Evolutionary conservation across 2,888 invertebrate genomes (phyloP), one percentile per base, ranked within the genome.

Genomic region (Brenthis daphne): DNA sequence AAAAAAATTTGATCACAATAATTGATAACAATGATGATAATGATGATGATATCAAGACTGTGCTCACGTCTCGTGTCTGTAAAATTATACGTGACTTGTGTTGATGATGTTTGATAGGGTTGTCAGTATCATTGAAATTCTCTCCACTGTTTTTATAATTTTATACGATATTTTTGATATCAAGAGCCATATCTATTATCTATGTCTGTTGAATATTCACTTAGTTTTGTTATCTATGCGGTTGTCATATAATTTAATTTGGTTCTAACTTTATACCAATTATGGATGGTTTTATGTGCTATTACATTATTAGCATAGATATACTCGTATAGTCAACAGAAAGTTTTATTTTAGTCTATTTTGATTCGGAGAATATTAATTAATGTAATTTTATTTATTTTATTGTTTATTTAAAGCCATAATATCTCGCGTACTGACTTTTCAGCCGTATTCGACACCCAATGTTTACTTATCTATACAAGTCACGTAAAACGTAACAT

Each of bases 401-500:
- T 11, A 37, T 43, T 1, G 2, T 11, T 2, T 1, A 37, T 37
- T 37, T 11, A 37, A 37, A 37, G 8, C 37, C 37, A 37, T 11
- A 37, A 37, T 11, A 8, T 37, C 37, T 11, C 11, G 11, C 37
- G 29, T 56, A 14, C n/a, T 37, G 50, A 56, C 33, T 64, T n/a
- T 20, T 33, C 20, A 29, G 4, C 20, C 24, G 64, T 20, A 43
- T 43, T 48, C 20, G 57, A 47, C 58, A 74, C 69, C 70, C 73
- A 24, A 66, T 70, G 64, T 64, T 60, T 11, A 68, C 58, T 70
- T 68, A 71, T 77, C 74, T 73, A 75, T 70, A 74, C 68, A 74
- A 77, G 72, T 70, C 72, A 70, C 73, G 72, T 75, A 58, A 66
- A 67, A 74, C 70, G 73, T 79, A 81, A 80, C 85, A 85, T 85